phyloP scores from a whole-genome alignment of 2,113 vertebrate genomes.

The Halichoerus grypus region DNA sequence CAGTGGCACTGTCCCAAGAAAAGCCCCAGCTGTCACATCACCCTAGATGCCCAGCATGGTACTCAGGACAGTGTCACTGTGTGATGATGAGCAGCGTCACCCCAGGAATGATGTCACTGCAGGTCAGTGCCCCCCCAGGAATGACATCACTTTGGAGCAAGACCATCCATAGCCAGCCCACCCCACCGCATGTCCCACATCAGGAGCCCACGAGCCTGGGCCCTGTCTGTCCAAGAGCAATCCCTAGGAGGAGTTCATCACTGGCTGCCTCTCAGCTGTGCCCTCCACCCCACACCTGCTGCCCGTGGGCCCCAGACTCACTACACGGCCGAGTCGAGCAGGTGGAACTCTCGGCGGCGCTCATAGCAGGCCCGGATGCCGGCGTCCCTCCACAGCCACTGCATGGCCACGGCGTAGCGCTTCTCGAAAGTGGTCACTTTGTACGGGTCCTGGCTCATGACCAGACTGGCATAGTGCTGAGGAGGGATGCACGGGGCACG shows the following conservation, averaged over 20 bases:
- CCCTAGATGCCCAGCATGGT: neutral
- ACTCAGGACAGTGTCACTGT: neutral
- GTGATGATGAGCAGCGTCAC: neutral
- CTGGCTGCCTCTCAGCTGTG: rapidly evolving
- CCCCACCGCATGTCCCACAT: no score
- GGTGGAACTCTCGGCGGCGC: conserved; percentile 92
- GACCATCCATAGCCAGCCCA: neutral
- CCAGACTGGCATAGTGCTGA: conserved; percentile 88
- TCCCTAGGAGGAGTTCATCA: neutral
- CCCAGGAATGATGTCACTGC: neutral
- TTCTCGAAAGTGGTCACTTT: conserved; percentile 87
- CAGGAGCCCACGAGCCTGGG: neutral
- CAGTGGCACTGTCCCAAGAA: neutral
- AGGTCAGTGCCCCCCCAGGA: neutral
- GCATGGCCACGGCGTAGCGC: conserved; percentile 84
- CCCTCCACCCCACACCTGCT: rapidly evolving
- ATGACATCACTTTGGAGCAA: neutral
- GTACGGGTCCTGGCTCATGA: conserved; percentile 88
- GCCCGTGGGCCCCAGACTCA: conserved; percentile 82
- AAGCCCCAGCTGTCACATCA: no score
- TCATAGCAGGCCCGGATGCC: conserved; percentile 91
- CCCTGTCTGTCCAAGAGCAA: neutral
- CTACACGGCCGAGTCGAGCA: conserved; percentile 94
- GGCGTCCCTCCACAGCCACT: conserved; percentile 90
- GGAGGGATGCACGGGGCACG: rapidly evolving